Evolutionary conservation across 2,113 vertebrate species (phyloP).

Genomic region (Toxotes jaculatrix): DNA sequence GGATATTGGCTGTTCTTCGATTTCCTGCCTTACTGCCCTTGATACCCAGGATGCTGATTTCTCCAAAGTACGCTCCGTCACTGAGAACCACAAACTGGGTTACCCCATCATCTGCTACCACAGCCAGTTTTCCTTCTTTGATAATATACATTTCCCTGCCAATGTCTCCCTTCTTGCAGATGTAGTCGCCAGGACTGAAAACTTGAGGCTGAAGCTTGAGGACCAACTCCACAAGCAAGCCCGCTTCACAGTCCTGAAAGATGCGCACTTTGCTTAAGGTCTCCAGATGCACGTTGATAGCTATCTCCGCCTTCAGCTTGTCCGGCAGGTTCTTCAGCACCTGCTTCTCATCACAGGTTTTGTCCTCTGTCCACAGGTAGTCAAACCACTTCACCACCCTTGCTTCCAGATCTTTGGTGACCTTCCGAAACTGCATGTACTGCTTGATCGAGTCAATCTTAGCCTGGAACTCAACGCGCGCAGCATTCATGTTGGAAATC

Average conservation of each 20-base stretch:
- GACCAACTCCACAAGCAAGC: conserved; percentile 78
- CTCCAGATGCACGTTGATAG: conserved; percentile 80
- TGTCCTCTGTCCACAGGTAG: conserved; percentile 80
- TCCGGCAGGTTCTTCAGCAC: conserved; percentile 79
- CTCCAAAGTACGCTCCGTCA: conserved; percentile 81
- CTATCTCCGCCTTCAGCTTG: conserved; percentile 80
- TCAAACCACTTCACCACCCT: conserved; percentile 83
- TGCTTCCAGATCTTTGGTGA: conserved; percentile 74
- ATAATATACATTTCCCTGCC: conserved; percentile 83
- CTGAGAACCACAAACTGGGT: conserved; percentile 81
- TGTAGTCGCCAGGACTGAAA: conserved; percentile 80
- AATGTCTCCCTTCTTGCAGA: conserved; percentile 82
- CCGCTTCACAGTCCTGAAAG: conserved; percentile 81
- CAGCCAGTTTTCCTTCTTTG: conserved; percentile 78
- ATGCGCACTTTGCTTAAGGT: conserved; percentile 77
- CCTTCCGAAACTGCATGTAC: conserved; percentile 79
- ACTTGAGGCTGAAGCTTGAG: conserved; percentile 81
- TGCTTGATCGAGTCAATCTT: conserved; percentile 81
- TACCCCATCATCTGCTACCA: conserved; percentile 78
- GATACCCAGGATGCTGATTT: conserved; percentile 81
- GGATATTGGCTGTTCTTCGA: conserved; percentile 79
- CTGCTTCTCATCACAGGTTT: conserved; percentile 77
- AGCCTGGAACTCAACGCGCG: conserved; percentile 77
- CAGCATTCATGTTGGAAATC: conserved; percentile 80
- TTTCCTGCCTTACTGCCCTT: conserved; percentile 82